Conservation (phyloP, 2,113 vertebrate species). For the Siniperca chuatsi region DNA sequence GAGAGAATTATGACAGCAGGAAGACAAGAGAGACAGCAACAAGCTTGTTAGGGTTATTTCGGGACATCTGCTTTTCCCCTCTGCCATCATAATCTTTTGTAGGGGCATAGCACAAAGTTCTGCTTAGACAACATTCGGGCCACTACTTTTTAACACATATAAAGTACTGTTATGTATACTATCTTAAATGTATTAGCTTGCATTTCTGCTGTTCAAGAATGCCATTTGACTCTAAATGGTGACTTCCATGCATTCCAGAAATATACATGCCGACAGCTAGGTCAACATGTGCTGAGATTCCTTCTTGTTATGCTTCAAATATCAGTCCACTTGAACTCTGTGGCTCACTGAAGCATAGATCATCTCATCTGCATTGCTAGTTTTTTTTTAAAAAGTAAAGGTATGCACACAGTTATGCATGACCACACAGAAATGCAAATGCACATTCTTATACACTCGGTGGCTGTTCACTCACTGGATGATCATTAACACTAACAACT, state of each 20-base stretch:
- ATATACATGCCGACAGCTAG: constrained; percentile 33
- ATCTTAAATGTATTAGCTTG: background rate
- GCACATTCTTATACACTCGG: background rate
- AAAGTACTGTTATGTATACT: background rate
- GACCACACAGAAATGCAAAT: background rate
- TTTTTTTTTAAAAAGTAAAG: background rate
- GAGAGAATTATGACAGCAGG: constrained; percentile 29
- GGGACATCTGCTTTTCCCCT: constrained; percentile 31
- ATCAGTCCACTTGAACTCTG: constrained; percentile 5
- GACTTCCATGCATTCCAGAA: constrained; percentile 44
- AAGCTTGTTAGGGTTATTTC: constrained; percentile 44
- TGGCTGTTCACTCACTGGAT: background rate
- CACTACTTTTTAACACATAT: background rate
- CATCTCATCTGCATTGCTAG: constrained; percentile 1
- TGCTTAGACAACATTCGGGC: background rate
- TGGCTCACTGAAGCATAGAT: background rate
- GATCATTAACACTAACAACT: background rate
- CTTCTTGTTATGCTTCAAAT: constrained; percentile 10
- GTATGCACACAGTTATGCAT: background rate
- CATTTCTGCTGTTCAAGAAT: background rate
- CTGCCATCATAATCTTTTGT: background rate
- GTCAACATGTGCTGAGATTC: constrained; percentile 41
- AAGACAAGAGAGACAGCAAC: constrained; percentile 18
- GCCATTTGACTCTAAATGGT: background rate
- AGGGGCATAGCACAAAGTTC: background rate